phyloP scores from a whole-genome alignment of 2,113 vertebrate species.

The Nematolebias whitei region DNA sequence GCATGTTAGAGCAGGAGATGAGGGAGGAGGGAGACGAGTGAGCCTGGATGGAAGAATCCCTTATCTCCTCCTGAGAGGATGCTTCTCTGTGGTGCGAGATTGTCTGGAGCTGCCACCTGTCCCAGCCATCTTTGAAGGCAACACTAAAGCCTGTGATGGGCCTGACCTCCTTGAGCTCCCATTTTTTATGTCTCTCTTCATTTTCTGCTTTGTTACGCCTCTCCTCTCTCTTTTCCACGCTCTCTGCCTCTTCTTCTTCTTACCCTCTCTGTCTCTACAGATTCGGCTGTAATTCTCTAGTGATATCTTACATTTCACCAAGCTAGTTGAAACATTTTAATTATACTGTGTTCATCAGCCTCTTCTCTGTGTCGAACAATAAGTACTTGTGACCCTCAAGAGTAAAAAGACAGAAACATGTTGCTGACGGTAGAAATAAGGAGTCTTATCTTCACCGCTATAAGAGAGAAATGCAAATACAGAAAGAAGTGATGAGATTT shows the following conservation, averaged over 20 bases:
- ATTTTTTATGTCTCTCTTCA: constrained; percentile 99
- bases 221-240: constrained; percentile 18
- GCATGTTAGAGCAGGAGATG: constrained; percentile 31
- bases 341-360: constrained; percentile 68
- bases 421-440: constrained; percentile 55
- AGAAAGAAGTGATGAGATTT: constrained; percentile 54
- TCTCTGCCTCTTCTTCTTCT: constrained; percentile 27
- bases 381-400: constrained; percentile 50
- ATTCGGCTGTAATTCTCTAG: constrained; percentile 30
- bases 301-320: constrained; percentile 72
- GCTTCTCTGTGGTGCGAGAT: constrained; percentile 87
- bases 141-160: constrained; percentile 95
- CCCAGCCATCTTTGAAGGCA: constrained; percentile 98
- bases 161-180: constrained; percentile 97
- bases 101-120: constrained; percentile 99
- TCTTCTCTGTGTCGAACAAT: constrained; percentile 64
- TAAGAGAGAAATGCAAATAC: constrained; percentile 57
- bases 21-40: constrained; percentile 50
- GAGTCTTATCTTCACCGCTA: constrained; percentile 60
- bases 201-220: constrained; percentile 94
- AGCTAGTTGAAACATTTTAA: constrained; percentile 72
- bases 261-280: constrained; percentile 34
- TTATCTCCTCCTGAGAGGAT: constrained; percentile 93
- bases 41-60: constrained; percentile 91
- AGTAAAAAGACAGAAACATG: constrained; percentile 54